Base-by-base conservation (phyloP, 2,888 invertebrate genomes). In the Drosophila hamatofila region DNA sequence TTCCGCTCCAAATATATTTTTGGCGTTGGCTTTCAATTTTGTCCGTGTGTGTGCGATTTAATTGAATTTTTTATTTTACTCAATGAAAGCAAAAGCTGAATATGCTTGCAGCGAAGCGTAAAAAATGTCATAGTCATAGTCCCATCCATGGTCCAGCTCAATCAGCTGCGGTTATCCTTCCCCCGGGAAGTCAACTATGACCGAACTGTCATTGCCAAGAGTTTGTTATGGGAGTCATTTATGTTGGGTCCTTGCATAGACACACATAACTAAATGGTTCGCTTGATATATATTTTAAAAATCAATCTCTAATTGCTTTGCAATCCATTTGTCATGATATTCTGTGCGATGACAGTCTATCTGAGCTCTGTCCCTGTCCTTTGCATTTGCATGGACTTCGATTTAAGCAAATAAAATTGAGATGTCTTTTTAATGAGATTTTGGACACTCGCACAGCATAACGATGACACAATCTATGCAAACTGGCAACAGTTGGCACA, bases 1-100 rank as follows among this genome's bases (percentile, higher is more conserved):
- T 84, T 85, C 58, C 79, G 83, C 71, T 89, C 87, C 67, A 74
- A 64, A 83, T 86, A 78, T 75, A 54, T 81, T 80, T 81, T 75
- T 80, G 75, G 73, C 76, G 71, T 48, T 55, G 68, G 57, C 33
- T 49, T 64, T 60, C 54, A 61, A 79, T 75, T 75, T 64, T 67
- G 75, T 71, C 64, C 70, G 72, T 75, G 72, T 75, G 72, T 83
- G 79, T 70, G 84, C 69, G 75, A 75, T 88, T 88, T 86, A 88
- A 85, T 85, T 85, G 85, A 88, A 86, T 86, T 88, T 83, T 86
- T 81, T 86, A 81, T 85, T 83, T 77, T 61, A 64, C 61, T 79
- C 87, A 80, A 79, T 81, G 78, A 84, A 87, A 80, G 78, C 82
- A 78, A 80, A 71, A 81, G 85, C 77, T 75, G 71, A 80, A 85